A percentile compares a stretch with the other conserved stretches of the same genome.
Evolutionary conservation across 2,797 vertebrate genomes (phyloP).

Genomic region (Crenuchus spilurus): DNA sequence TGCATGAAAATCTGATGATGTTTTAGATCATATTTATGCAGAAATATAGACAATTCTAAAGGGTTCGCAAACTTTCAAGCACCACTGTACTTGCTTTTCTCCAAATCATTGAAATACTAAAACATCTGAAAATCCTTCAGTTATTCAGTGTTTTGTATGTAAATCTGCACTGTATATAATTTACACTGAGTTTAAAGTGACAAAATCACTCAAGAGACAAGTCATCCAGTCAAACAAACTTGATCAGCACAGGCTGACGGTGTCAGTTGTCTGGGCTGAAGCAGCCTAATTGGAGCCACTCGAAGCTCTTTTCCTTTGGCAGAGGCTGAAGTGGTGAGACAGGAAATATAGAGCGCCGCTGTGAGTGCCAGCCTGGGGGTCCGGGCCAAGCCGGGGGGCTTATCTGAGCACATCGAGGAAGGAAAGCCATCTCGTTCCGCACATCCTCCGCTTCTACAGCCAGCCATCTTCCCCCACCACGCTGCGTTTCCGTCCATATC

Average conservation of each 20-base stretch:
- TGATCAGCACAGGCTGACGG: slow-evolving; percentile 16
- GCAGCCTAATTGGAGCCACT: slow-evolving; percentile 60
- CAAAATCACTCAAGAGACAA: slow-evolving; percentile 7
- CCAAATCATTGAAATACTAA: too few relatives aligned
- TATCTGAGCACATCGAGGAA: slow-evolving; percentile 67
- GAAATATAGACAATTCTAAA: too few relatives aligned
- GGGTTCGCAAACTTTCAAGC: too few relatives aligned
- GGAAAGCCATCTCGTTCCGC: slow-evolving; percentile 71
- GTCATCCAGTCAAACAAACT: slow-evolving; percentile 6
- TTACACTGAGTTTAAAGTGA: slow-evolving; percentile 18
- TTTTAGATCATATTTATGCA: too few relatives aligned
- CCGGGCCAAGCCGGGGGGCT: slow-evolving; percentile 40
- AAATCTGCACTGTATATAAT: too few relatives aligned
- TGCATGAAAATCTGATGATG: too few relatives aligned
- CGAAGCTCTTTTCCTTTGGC: slow-evolving; percentile 69
- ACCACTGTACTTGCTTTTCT: too few relatives aligned
- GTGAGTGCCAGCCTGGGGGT: slow-evolving; percentile 35
- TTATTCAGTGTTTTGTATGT: too few relatives aligned
- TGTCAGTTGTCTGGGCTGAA: slow-evolving; percentile 28
- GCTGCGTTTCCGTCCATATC: slow-evolving; percentile 37
- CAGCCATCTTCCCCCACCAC: slow-evolving; percentile 21
- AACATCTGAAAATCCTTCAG: too few relatives aligned
- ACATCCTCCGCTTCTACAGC: slow-evolving; percentile 33
- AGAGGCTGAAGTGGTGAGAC: slow-evolving; percentile 63
- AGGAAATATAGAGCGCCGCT: slow-evolving; percentile 62